phyloP scores from a whole-genome alignment of 2,888 invertebrate genomes.

The Dilophus febrilis region DNA sequence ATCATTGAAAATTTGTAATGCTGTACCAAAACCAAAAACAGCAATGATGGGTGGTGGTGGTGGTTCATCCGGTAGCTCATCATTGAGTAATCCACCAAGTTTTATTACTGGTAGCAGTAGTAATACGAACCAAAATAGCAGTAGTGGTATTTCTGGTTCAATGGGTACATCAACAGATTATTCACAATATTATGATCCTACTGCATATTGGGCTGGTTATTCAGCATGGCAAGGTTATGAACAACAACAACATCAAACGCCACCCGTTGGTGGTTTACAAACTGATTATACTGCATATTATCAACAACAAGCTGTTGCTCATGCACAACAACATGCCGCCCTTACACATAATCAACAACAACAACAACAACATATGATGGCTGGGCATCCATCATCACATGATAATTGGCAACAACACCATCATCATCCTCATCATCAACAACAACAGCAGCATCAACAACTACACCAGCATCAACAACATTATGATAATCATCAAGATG shows the following conservation, averaged over 20 bases:
- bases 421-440: no score
- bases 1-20: constrained; percentile 80
- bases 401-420: no score
- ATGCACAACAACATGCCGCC: constrained; percentile 14
- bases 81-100: constrained; percentile 14
- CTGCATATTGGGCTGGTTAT: constrained; percentile 77
- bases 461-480: constrained; percentile 23
- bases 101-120: no score
- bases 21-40: constrained; percentile 70
- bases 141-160: no score
- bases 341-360: neutral
- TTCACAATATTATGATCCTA: constrained; percentile 66
- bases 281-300: constrained; percentile 19
- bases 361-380: constrained; percentile 9
- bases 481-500: constrained; percentile 29
- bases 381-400: neutral
- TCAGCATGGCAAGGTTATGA: constrained; percentile 62
- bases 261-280: constrained; percentile 11
- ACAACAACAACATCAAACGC: constrained; percentile 26
- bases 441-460: constrained; percentile 17
- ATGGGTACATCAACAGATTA: constrained; percentile 33
- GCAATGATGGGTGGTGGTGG: constrained; percentile 28
- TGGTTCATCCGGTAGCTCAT: constrained; percentile 22
- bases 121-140: constrained; percentile 22
- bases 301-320: constrained; percentile 27